Percentiles rank a stretch among this genome's conserved stretches.
phyloP scores from a whole-genome alignment of 2,888 invertebrate genomes.

The Ormyrus pomaceus region DNA sequence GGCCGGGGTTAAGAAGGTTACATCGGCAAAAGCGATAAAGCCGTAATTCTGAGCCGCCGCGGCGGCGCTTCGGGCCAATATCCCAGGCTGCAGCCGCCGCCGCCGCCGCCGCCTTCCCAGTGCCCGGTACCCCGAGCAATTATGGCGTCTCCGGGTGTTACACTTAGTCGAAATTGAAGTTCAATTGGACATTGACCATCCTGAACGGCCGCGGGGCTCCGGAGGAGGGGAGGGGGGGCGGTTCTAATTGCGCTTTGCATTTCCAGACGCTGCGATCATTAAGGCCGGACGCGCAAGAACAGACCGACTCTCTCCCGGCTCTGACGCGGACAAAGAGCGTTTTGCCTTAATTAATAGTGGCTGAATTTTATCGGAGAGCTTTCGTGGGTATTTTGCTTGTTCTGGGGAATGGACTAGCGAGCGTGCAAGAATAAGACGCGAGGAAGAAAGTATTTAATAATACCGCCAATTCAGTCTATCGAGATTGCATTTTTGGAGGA shows the following conservation, averaged over 20 bases:
- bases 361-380: too few relatives aligned
- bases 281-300: conserved; percentile 17
- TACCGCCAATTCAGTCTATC: too few relatives aligned
- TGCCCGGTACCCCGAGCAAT: conserved; percentile 19
- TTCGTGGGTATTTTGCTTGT: too few relatives aligned
- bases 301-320: not conserved
- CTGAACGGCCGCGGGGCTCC: not conserved
- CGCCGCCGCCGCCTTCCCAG: not conserved
- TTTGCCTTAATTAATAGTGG: too few relatives aligned
- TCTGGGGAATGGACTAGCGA: too few relatives aligned
- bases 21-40: conserved; percentile 27
- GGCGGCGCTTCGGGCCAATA: conserved; percentile 22
- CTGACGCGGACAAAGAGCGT: not conserved
- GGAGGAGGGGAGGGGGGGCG: not conserved
- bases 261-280: conserved; percentile 46
- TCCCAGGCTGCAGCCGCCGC: not conserved
- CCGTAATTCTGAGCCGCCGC: conserved; percentile 24
- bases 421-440: too few relatives aligned
- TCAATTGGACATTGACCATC: conserved; percentile 67
- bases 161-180: conserved; percentile 63
- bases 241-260: conserved; percentile 50
- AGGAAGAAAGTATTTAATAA: too few relatives aligned
- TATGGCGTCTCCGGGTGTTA: conserved; percentile 35
- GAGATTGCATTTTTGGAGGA: too few relatives aligned
- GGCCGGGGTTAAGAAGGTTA: conserved; percentile 20